Percentiles rank a stretch among this genome's conserved stretches.
Evolutionary conservation across 2,888 invertebrate genomes (phyloP).

Genomic region (Isoperla grammatica): DNA sequence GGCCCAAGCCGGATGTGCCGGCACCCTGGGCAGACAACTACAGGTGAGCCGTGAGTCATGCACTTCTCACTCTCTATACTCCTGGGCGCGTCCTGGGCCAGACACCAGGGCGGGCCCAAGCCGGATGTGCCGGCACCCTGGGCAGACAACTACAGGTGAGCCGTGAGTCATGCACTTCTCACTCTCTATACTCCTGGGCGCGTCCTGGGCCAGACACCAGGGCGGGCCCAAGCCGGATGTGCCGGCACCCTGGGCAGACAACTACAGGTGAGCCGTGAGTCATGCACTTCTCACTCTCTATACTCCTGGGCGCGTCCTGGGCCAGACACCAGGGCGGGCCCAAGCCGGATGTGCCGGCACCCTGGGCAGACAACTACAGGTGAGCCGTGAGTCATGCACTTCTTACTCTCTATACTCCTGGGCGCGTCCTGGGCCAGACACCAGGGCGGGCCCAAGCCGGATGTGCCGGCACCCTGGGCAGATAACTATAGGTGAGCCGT

Average conservation of each 20-base stretch:
- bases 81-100: slow-evolving; percentile 27
- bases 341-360: slow-evolving; percentile 24
- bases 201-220: slow-evolving; percentile 21
- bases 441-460: slow-evolving; percentile 21
- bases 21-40: slow-evolving; percentile 30
- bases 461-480: slow-evolving; percentile 27
- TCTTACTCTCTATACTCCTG: not conserved
- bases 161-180: not conserved
- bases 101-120: slow-evolving; percentile 24
- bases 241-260: slow-evolving; percentile 28
- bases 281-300: not conserved
- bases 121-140: slow-evolving; percentile 26
- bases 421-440: slow-evolving; percentile 17
- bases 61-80: not conserved
- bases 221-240: slow-evolving; percentile 23
- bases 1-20: slow-evolving; percentile 24
- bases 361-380: slow-evolving; percentile 31
- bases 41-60: slow-evolving; percentile 22
- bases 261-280: slow-evolving; percentile 26
- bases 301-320: not conserved
- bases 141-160: slow-evolving; percentile 31
- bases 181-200: not conserved
- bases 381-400: slow-evolving; percentile 8
- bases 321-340: slow-evolving; percentile 22
- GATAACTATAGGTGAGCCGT: slow-evolving; percentile 29